A percentile compares a stretch with the other conserved stretches of the same genome.
These are phyloP conservation scores for Cylas formicarius DNA, from an alignment of 1,140 invertebrate genomes.

Conservation along the genomic window DNA sequence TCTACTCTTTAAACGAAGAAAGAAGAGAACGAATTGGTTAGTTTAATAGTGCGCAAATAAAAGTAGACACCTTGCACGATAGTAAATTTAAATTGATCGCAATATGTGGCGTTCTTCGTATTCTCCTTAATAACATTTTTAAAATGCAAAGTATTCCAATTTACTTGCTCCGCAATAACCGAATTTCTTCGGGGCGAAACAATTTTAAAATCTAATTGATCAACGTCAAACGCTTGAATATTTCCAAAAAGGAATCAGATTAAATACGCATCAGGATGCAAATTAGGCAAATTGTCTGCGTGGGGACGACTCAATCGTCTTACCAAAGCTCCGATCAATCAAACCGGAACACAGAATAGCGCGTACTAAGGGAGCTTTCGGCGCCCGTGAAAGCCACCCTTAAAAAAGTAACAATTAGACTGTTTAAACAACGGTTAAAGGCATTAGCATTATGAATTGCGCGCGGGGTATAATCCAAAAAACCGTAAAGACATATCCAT, in stretches of 20 bases:
- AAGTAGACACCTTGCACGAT: no score
- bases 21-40: no score
- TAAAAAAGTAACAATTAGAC: conserved; percentile 30
- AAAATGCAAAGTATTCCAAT: no score
- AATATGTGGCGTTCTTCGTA: no score
- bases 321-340: conserved; percentile 20
- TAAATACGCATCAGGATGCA: conserved; percentile 25
- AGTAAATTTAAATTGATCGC: no score
- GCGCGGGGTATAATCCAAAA: conserved; percentile 14
- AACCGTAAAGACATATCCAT: conserved; percentile 10
- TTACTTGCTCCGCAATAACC: conserved; percentile 4
- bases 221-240: conserved; percentile 15
- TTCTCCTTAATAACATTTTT: no score
- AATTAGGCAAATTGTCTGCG: conserved; percentile 21
- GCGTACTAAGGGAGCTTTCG: conserved; percentile 8
- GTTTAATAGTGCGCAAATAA: no score
- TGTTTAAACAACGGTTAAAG: conserved; percentile 34
- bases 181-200: conserved; percentile 21
- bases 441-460: conserved; percentile 28
- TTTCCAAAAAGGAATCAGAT: conserved; percentile 19
- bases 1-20: no score
- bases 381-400: no score
- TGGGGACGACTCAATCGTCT: conserved; percentile 21
- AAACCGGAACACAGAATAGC: conserved; percentile 9
- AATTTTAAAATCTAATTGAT: conserved; percentile 23